Evolutionary conservation across 2,797 vertebrate genomes (phyloP).

Genomic region (Lithobates pipiens): DNA sequence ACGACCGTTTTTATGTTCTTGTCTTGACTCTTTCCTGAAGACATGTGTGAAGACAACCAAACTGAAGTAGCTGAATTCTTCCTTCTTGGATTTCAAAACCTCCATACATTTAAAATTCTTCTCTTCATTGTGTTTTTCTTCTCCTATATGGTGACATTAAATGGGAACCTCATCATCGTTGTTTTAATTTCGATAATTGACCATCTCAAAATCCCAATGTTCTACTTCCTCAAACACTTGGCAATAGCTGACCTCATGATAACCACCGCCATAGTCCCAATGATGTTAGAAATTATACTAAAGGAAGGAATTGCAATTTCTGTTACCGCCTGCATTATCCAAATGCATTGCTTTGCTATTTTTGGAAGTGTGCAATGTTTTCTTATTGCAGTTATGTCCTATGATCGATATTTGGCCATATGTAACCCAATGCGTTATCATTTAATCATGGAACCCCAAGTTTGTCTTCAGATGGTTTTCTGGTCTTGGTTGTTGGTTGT

Average conservation of each 20-base stretch:
- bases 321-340: not conserved
- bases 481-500: conserved; percentile 24
- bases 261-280: conserved; percentile 8
- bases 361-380: conserved; percentile 27
- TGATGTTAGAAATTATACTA: conserved; percentile 16
- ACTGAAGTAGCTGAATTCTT: no score
- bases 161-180: conserved; percentile 42
- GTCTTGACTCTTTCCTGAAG: not conserved
- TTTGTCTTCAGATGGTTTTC: not conserved
- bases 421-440: conserved; percentile 29
- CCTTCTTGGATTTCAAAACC: conserved; percentile 20
- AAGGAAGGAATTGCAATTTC: not conserved
- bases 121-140: no score
- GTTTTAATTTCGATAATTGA: not conserved
- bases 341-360: conserved; percentile 4
- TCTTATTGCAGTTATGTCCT: conserved; percentile 38
- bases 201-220: conserved; percentile 35
- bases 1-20: no score
- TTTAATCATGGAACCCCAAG: conserved; percentile 5
- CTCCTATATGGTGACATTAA: conserved; percentile 10
- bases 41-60: no score
- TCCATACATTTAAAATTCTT: not conserved
- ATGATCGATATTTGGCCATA: conserved; percentile 43
- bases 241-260: conserved; percentile 22
- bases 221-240: conserved; percentile 39